phyloP scores from a whole-genome alignment of 2,797 vertebrate genomes.

The Muraenolepis orangiensis region DNA sequence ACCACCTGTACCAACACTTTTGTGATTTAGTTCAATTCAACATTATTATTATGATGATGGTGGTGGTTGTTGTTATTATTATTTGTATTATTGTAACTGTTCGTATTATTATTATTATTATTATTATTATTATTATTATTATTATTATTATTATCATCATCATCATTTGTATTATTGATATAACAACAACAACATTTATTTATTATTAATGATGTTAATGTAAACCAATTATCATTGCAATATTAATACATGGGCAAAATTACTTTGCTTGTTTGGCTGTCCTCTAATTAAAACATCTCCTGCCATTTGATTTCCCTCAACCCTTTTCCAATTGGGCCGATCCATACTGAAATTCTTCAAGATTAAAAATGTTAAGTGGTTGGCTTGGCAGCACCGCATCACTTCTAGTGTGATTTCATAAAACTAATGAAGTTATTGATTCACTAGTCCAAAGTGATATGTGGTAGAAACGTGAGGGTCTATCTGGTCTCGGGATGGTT shows the following conservation, averaged over 20 bases:
- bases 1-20: not conserved
- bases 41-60: no score
- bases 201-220: not conserved
- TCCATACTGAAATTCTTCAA: conserved; percentile 51
- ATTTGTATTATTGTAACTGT: not conserved
- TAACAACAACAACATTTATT: no score
- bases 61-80: no score
- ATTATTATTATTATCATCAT: not conserved
- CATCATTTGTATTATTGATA: not conserved
- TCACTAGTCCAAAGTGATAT: conserved; percentile 62
- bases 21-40: not conserved
- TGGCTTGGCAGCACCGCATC: conserved; percentile 52
- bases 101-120: not conserved
- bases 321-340: conserved; percentile 42
- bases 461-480: conserved; percentile 50
- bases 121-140: not conserved
- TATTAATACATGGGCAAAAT: conserved; percentile 44
- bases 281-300: conserved; percentile 58
- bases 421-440: conserved; percentile 71
- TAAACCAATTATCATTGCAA: conserved; percentile 2
- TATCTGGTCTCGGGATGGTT: not conserved
- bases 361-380: conserved; percentile 50
- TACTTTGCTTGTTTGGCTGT: conserved; percentile 56
- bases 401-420: conserved; percentile 63
- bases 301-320: conserved; percentile 41